Evolutionary conservation across 2,888 invertebrate genomes (phyloP).

Genomic region (Volucella inanis): DNA sequence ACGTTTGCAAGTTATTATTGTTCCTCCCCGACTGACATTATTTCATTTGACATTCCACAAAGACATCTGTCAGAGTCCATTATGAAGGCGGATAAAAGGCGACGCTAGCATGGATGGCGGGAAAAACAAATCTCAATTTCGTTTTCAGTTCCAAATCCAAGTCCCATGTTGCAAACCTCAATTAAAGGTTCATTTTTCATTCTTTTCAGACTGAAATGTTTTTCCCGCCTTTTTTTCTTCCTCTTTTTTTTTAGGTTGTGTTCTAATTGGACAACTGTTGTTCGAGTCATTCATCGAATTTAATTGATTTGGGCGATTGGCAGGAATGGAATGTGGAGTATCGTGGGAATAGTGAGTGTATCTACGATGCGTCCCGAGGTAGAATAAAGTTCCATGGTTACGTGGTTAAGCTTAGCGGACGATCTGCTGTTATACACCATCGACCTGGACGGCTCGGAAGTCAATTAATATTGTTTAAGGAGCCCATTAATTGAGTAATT

Average conservation of each 20-base stretch:
- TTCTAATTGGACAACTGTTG: constrained; percentile 53
- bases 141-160: not conserved
- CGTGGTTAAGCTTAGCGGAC: not conserved
- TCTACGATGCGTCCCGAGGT: not conserved
- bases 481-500: constrained; percentile 19
- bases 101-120: no score
- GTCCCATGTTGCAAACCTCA: not conserved
- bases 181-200: constrained; percentile 29
- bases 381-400: constrained; percentile 11
- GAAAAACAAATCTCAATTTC: no score
- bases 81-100: not conserved
- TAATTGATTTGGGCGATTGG: constrained; percentile 35
- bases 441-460: not conserved
- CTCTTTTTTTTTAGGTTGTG: constrained; percentile 2
- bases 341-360: not conserved
- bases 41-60: constrained; percentile 16
- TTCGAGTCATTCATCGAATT: constrained; percentile 31
- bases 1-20: constrained; percentile 33
- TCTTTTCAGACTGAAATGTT: not conserved
- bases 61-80: constrained; percentile 25
- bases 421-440: not conserved
- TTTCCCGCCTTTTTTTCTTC: not conserved
- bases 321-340: constrained; percentile 8
- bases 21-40: not conserved
- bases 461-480: constrained; percentile 40